Evolutionary conservation across 2,113 vertebrate genomes (phyloP), one percentile per base, ranked within the genome.

Genomic region (Passer domesticus): DNA sequence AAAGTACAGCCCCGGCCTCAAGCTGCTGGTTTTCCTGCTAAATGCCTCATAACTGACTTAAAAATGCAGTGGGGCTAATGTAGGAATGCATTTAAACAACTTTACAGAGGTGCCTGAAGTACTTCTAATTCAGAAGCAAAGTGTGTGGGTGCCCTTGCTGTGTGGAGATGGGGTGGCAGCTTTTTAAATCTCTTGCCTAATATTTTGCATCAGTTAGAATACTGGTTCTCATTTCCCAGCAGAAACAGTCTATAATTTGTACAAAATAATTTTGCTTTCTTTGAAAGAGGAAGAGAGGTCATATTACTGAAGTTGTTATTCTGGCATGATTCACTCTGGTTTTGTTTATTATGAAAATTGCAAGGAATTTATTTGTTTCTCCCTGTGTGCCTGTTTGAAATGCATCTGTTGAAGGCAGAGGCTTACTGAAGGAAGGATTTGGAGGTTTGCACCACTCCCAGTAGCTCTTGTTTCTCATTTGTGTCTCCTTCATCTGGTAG

Each of bases 291-390:
- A 88, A 95, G 44, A 72, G 85, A 89, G 84, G 85, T 53, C 63
- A 62, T 49, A 63, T 95, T 47, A 63, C 85, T 88, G 88, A 46
- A 85, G 43, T 50, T 85, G 89, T 96, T 92, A 62, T 53, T 87
- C 84, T 60, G 35, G 44, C 52, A 37, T 97, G 95, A 96, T 95
- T 97, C 96, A 96, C 76, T 95, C 87, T 87, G 94, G 94, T 74
- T 96, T 94, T 74, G 56, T 96, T 97, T 96, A 90, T 97, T 97
- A 95, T 95, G 96, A 95, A 96, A 97, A 96, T 96, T 89, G 89
- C 74, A 50, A 62, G 62, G 95, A 85, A 92, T 97, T 96, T 90
- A 63, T 96, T 96, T 88, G 88, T 92, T 87, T 90, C 83, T 95
- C 39, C 68, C 62, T 68, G 43, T 55, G 20, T 93, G 92, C 85